Conservation (phyloP, 1,140 invertebrate genomes). For the Psilanteris sp. region DNA sequence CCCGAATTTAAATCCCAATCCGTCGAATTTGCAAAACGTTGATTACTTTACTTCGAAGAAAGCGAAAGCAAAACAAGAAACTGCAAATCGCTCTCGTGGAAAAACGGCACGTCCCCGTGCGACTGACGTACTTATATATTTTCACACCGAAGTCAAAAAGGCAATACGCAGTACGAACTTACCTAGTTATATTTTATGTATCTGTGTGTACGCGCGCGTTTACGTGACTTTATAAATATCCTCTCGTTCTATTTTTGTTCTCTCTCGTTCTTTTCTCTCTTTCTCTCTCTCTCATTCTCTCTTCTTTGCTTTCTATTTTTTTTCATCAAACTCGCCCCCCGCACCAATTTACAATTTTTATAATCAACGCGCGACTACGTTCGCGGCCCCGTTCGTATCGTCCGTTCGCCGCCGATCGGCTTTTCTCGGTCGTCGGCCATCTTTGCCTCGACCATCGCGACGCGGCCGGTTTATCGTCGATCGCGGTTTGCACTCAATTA, state of each 20-base stretch:
- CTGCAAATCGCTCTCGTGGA: conserved; percentile 2
- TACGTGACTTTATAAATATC: conserved; percentile 73
- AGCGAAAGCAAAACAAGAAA: background rate
- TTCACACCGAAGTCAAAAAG: conserved; percentile 81
- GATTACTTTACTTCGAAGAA: too few species aligned
- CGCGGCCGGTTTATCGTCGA: conserved; percentile 21
- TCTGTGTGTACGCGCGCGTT: conserved; percentile 71
- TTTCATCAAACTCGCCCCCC: conserved; percentile 51
- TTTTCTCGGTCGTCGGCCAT: too few species aligned
- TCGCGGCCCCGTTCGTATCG: too few species aligned
- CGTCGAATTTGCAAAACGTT: background rate
- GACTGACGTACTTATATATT: conserved; percentile 77
- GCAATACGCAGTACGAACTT: conserved; percentile 80
- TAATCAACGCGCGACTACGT: too few species aligned
- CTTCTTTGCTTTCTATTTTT: conserved; percentile 17
- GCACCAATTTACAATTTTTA: too few species aligned
- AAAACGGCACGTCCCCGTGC: conserved; percentile 62
- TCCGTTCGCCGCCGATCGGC: too few species aligned
- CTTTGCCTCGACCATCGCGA: too few species aligned
- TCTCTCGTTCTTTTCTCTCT: conserved; percentile 11
- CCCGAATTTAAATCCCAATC: background rate
- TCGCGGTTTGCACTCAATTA: too few species aligned
- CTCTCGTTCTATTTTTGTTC: conserved; percentile 36
- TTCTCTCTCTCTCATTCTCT: background rate
- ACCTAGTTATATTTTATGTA: conserved; percentile 76